Evolutionary conservation across 2,888 invertebrate genomes (phyloP).

Genomic region (Microchrysa polita): DNA sequence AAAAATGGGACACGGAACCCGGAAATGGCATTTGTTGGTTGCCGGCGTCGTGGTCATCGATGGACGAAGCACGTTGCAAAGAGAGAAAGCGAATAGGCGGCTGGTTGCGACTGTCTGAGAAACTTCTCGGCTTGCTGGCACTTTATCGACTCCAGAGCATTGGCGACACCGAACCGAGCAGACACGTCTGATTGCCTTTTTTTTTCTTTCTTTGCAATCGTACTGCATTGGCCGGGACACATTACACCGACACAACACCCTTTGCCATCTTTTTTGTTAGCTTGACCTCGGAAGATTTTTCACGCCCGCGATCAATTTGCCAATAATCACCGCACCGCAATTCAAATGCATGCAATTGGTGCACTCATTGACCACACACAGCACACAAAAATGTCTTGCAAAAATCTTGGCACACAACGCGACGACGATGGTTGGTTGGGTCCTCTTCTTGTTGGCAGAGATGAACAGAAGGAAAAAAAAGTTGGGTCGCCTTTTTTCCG

Average conservation of each 20-base stretch:
- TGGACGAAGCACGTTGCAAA: constrained; percentile 10
- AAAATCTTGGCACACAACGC: constrained; percentile 31
- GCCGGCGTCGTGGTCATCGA: not conserved
- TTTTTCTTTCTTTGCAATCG: constrained; percentile 9
- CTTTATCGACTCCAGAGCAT: too few relatives aligned
- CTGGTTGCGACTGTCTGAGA: not conserved
- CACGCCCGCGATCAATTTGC: not conserved
- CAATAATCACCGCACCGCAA: not conserved
- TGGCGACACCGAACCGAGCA: not conserved
- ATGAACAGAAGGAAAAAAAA: too few relatives aligned
- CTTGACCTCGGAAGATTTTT: not conserved
- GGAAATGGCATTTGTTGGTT: constrained; percentile 15
- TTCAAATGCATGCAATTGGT: not conserved
- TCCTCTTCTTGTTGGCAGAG: constrained; percentile 28
- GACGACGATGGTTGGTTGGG: not conserved
- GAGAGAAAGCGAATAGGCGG: constrained; percentile 25
- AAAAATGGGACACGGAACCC: not conserved
- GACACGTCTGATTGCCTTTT: too few relatives aligned
- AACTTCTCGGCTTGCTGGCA: constrained; percentile 25
- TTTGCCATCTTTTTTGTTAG: too few relatives aligned
- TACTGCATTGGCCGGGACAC: not conserved
- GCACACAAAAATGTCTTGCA: constrained; percentile 18
- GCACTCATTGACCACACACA: too few relatives aligned
- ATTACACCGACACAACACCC: not conserved
- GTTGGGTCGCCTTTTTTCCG: not conserved